Evolutionary conservation across 2,888 invertebrate species (phyloP), one percentile per base, ranked within the genome.

Genomic region (Idaea aversata): DNA sequence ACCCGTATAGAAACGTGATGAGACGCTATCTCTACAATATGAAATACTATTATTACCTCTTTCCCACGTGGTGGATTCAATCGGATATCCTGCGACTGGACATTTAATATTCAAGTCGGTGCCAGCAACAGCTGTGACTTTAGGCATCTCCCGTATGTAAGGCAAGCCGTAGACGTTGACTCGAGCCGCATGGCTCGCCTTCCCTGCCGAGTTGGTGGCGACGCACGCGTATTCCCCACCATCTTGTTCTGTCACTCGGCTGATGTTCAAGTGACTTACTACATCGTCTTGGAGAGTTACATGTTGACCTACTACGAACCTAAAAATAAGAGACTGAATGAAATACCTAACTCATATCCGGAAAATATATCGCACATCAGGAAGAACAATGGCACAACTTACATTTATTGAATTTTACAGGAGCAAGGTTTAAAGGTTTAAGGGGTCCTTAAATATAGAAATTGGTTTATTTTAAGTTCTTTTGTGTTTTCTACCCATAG

Each of bases 221-320:
- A 96, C 95, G 83, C 98, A 98, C 57, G 96, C 95, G 84, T 97
- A 98, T 81, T 97, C 97, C 35, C 98, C 98, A 68, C 98, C 97
- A 88, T 98, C 98, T 93, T 97, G 97, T 75, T 97, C 97, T 78
- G 97, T 96, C 70, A 97, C 95, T 71, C 96, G 95, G 79, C 97
- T 97, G 81, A 98, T 96, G 93, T 98, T 98, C 72, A 98, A 96
- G 92, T 98, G 97, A 82, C 97, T 97, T 86, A 98, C 97, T 70
- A 98, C 98, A 88, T 97, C 97, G 82, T 97, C 98, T 90, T 97
- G 97, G 60, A 97, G 95, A 25, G 97, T 98, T 73, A 98, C 97
- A 90, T 98, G 97, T 87, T 98, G 97, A 47, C 98, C 98, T 67
- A 97, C 97, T 79, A 98, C 95, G 88, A 97, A 97, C 81, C 98